Evolutionary conservation across 2,797 vertebrate genomes (phyloP).

Genomic region (Chloroceryle amazona): DNA sequence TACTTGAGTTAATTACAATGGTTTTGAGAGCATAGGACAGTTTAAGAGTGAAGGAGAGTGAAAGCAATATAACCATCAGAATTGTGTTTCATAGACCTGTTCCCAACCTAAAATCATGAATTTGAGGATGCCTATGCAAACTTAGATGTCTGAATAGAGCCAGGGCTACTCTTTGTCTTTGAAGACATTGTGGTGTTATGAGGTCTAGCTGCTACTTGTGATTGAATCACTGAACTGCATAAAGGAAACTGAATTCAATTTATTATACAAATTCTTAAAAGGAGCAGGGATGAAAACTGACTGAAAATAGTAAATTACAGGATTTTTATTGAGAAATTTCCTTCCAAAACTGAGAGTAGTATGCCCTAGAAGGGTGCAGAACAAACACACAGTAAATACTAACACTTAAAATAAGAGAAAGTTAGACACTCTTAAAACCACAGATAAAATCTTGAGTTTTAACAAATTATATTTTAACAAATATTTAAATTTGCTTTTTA

Average conservation of each 20-base stretch:
- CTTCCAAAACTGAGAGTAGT: rapidly evolving
- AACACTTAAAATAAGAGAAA: not conserved
- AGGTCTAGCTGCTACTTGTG: not conserved
- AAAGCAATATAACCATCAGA: not conserved
- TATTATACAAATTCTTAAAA: not conserved
- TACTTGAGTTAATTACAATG: not conserved
- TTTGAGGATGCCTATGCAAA: not conserved
- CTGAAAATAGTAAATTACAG: not conserved
- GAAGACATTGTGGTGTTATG: not conserved
- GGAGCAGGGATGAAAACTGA: not conserved
- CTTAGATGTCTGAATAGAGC: not conserved
- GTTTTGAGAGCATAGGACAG: not conserved
- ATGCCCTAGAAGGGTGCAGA: not conserved
- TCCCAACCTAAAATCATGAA: not conserved
- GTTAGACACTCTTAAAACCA: not conserved
- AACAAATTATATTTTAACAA: not conserved
- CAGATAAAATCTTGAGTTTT: not conserved
- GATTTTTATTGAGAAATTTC: not conserved
- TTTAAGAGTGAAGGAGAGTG: not conserved
- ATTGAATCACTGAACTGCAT: not conserved
- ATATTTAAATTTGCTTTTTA: not conserved
- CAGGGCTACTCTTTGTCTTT: not conserved
- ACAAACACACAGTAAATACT: not conserved
- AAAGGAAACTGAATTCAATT: not conserved
- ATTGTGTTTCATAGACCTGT: not conserved